Percentiles rank a stretch among this genome's conserved stretches.
Conservation (phyloP, 2,797 vertebrate genomes). For the Acipenser transmontanus region DNA sequence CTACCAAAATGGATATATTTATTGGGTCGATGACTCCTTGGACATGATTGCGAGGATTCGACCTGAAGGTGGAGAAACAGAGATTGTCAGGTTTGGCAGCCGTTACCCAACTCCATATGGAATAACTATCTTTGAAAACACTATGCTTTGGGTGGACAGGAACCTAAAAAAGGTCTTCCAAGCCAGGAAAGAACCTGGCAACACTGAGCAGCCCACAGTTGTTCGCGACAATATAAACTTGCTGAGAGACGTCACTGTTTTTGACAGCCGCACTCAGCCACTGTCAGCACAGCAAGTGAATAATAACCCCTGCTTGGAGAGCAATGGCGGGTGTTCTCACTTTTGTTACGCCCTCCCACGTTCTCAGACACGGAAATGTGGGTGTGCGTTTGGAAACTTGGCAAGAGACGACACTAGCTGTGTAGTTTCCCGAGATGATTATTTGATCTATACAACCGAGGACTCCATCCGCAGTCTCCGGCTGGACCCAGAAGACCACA, state of each 20-base stretch:
- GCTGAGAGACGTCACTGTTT: conserved; percentile 85
- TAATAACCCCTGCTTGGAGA: conserved; percentile 79
- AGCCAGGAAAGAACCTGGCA: conserved; percentile 86
- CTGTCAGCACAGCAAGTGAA: conserved; percentile 63
- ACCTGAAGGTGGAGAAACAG: conserved; percentile 70
- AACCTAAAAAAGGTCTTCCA: conserved; percentile 93
- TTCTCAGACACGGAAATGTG: conserved; percentile 62
- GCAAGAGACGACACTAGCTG: conserved; percentile 73
- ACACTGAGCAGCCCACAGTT: conserved; percentile 67
- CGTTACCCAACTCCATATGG: conserved; percentile 93
- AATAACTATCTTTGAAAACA: conserved; percentile 79
- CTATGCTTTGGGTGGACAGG: conserved; percentile 94
- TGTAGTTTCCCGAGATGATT: conserved; percentile 79
- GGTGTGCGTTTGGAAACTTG: conserved; percentile 83
- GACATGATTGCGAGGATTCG: conserved; percentile 88
- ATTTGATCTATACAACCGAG: conserved; percentile 83
- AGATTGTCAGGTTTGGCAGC: conserved; percentile 86
- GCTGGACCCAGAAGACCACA: conserved; percentile 82
- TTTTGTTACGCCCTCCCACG: conserved; percentile 84
- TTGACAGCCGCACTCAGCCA: conserved; percentile 69
- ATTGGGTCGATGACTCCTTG: conserved; percentile 95
- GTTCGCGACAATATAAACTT: conserved; percentile 87
- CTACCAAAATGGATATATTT: conserved; percentile 73
- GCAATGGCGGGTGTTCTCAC: conserved; percentile 83
- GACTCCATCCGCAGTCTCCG: conserved; percentile 81